phyloP scores from a whole-genome alignment of 2,888 invertebrate genomes.

The Drosophila melanocephala region DNA sequence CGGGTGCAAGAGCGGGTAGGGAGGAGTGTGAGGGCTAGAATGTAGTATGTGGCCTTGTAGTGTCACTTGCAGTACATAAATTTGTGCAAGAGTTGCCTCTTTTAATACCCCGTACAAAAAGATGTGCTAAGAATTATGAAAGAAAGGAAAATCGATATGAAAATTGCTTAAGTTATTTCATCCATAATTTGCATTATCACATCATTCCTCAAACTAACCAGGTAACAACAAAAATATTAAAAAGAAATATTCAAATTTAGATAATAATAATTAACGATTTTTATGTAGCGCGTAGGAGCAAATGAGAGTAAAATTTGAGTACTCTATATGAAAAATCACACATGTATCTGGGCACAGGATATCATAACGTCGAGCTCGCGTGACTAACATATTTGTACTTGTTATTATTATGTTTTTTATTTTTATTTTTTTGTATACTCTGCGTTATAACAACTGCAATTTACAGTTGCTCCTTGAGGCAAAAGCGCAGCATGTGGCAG shows the following conservation, averaged over 20 bases:
- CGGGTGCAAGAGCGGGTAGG: slow-evolving; percentile 8
- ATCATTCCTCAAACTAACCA: background rate
- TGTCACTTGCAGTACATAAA: slow-evolving; percentile 77
- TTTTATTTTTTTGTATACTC: slow-evolving; percentile 30
- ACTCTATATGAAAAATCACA: fast-evolving
- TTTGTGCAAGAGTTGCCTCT: slow-evolving; percentile 33
- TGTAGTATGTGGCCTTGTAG: slow-evolving; percentile 66
- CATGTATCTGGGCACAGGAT: background rate
- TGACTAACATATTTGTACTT: slow-evolving; percentile 10
- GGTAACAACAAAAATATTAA: background rate
- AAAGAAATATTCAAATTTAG: background rate
- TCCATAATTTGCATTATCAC: background rate
- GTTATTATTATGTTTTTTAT: slow-evolving; percentile 51
- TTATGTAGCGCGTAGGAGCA: background rate
- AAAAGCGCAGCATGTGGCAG: slow-evolving; percentile 54
- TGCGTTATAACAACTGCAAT: slow-evolving; percentile 71
- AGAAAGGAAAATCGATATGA: background rate
- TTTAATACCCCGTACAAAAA: slow-evolving; percentile 30
- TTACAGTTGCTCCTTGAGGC: slow-evolving; percentile 71
- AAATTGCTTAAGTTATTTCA: background rate
- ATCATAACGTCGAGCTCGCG: background rate
- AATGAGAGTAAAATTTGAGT: background rate
- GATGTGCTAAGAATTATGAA: background rate
- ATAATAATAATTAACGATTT: background rate
- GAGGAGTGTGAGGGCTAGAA: slow-evolving; percentile 6